A percentile compares a stretch with the other conserved stretches of the same genome.
phyloP scores from a whole-genome alignment of 1,140 invertebrate species.

The Zaprionus kolodkinae region DNA sequence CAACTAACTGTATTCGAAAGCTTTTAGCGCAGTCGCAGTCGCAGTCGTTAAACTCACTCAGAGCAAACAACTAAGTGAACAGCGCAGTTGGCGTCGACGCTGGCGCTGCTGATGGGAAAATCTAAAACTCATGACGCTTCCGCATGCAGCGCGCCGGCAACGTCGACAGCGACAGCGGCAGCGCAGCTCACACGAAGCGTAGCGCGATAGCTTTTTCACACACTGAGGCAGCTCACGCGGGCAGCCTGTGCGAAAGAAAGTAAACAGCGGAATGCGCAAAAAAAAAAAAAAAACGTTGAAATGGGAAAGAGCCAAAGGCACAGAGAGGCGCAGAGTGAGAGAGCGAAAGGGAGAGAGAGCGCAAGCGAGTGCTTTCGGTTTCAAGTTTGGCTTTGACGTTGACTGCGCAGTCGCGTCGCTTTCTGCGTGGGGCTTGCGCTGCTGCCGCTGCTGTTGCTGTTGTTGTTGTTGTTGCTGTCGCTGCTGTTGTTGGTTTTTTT shows the following conservation, averaged over 20 bases:
- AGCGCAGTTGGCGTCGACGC: constrained; percentile 27
- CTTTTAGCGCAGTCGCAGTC: constrained; percentile 41
- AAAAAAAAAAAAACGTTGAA: constrained; percentile 39
- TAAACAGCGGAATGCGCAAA: constrained; percentile 75
- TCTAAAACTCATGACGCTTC: constrained; percentile 58
- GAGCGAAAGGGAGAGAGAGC: constrained; percentile 13
- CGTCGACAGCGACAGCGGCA: constrained; percentile 23
- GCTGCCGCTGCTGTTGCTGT: constrained; percentile 9
- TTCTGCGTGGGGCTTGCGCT: constrained; percentile 47
- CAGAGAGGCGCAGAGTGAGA: background rate
- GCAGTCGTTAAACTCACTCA: constrained; percentile 43
- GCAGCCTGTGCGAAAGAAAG: constrained; percentile 75
- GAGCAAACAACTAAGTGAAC: constrained; percentile 38
- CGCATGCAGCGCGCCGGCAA: constrained; percentile 47
- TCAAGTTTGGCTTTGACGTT: constrained; percentile 56
- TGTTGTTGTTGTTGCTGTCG: constrained; percentile 20
- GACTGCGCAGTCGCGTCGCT: constrained; percentile 61
- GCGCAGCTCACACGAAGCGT: constrained; percentile 57
- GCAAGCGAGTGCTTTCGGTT: constrained; percentile 27
- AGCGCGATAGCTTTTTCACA: constrained; percentile 35
- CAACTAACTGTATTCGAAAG: constrained; percentile 45
- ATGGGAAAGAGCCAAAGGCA: constrained; percentile 34
- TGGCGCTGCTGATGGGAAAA: constrained; percentile 31
- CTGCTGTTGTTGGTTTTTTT: constrained; percentile 32
- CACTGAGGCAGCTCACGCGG: constrained; percentile 11